Evolutionary conservation across 2,888 invertebrate species (phyloP).

Genomic region (Torymus aiolomorphi): DNA sequence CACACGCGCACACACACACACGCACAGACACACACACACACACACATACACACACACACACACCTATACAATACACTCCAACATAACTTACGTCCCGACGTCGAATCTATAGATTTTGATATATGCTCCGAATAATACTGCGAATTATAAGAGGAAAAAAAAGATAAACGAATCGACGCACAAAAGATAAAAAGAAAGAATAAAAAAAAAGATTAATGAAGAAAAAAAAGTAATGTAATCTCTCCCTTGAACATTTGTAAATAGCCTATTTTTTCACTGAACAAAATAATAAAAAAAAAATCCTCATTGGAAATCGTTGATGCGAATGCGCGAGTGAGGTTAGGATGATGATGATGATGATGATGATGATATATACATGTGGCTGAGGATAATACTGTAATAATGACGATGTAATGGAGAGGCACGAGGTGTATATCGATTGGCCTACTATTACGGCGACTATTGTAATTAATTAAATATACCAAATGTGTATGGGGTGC

Average conservation of each 20-base stretch:
- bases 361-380: slow-evolving; percentile 4
- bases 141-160: slow-evolving; percentile 64
- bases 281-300: slow-evolving; percentile 43
- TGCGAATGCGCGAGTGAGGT: slow-evolving; percentile 34
- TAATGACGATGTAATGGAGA: slow-evolving; percentile 28
- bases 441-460: slow-evolving; percentile 50
- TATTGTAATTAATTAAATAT: slow-evolving; percentile 50
- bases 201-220: slow-evolving; percentile 61
- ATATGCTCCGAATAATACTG: slow-evolving; percentile 64
- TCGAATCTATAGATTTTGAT: slow-evolving; percentile 73
- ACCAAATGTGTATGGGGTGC: neutral
- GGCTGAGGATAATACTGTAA: slow-evolving; percentile 1
- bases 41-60: neutral
- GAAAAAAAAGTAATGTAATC: slow-evolving; percentile 65
- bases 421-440: slow-evolving; percentile 35
- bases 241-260: slow-evolving; percentile 69
- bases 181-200: slow-evolving; percentile 65
- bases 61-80: neutral
- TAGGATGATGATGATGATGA: neutral
- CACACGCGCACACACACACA: slow-evolving; percentile 3
- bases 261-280: slow-evolving; percentile 75
- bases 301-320: slow-evolving; percentile 54
- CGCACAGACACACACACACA: slow-evolving; percentile 10
- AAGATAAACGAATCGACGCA: slow-evolving; percentile 70
- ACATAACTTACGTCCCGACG: slow-evolving; percentile 31